Percentiles rank a stretch among this genome's conserved stretches.
Conservation (phyloP, 2,113 vertebrate species). For the Setophaga coronata region DNA sequence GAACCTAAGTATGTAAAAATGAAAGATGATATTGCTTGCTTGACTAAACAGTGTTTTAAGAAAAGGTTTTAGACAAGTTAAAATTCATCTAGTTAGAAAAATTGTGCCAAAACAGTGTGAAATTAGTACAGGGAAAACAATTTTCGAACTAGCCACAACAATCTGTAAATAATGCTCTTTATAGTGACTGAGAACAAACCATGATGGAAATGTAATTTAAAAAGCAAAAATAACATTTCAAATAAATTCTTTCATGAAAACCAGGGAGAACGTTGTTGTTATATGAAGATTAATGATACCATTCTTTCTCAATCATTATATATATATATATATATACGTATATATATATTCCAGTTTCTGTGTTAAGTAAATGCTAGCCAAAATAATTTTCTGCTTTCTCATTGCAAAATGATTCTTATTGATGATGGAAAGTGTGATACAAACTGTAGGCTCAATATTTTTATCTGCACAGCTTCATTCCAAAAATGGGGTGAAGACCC, state of each 20-base stretch:
- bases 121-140: not conserved
- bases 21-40: not conserved
- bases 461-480: not conserved
- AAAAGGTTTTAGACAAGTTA: not conserved
- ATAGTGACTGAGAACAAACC: not conserved
- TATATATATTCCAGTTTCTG: not conserved
- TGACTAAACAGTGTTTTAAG: not conserved
- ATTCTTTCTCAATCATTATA: not conserved
- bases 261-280: not conserved
- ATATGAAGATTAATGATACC: not conserved
- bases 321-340: not conserved
- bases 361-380: not conserved
- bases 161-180: not conserved
- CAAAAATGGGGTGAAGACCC: not conserved
- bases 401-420: not conserved
- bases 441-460: not conserved
- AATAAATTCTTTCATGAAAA: not conserved
- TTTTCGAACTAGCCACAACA: not conserved
- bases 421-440: not conserved
- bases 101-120: not conserved
- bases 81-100: slow-evolving; percentile 15
- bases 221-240: not conserved
- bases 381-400: not conserved
- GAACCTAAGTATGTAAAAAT: not conserved
- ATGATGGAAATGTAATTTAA: not conserved